Evolutionary conservation across 2,113 vertebrate genomes (phyloP).

Genomic region (Rissa tridactyla): DNA sequence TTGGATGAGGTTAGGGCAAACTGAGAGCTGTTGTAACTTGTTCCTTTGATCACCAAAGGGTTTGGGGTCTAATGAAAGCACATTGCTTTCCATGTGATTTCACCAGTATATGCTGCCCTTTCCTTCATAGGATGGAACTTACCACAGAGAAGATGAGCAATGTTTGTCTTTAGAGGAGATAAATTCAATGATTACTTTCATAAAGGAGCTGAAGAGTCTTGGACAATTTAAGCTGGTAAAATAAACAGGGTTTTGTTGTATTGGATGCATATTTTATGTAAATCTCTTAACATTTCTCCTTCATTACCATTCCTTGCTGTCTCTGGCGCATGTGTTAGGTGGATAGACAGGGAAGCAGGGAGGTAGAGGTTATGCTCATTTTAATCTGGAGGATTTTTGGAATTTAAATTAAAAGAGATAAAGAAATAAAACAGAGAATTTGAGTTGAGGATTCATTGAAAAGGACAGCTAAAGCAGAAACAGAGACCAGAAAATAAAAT

Average conservation of each 20-base stretch:
- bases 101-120: not conserved
- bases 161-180: constrained; percentile 81
- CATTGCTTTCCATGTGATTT: not conserved
- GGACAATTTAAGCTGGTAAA: constrained; percentile 88
- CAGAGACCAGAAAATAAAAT: not conserved
- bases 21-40: not conserved
- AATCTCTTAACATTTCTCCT: not conserved
- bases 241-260: not conserved
- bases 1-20: not conserved
- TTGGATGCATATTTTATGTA: not conserved
- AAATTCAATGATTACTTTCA: constrained; percentile 79
- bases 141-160: constrained; percentile 62
- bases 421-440: not conserved
- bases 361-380: not conserved
- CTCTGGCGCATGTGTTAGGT: not conserved
- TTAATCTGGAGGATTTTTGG: not conserved
- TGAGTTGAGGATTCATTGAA: not conserved
- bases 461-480: not conserved
- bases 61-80: not conserved
- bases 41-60: not conserved
- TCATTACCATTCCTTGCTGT: not conserved
- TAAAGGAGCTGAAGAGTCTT: constrained; percentile 78
- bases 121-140: constrained; percentile 72
- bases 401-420: not conserved
- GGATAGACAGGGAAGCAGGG: not conserved